These are phyloP conservation scores for Drosophila suboccidentalis DNA, from an alignment of 2,888 invertebrate species.

Conservation along the genomic window DNA sequence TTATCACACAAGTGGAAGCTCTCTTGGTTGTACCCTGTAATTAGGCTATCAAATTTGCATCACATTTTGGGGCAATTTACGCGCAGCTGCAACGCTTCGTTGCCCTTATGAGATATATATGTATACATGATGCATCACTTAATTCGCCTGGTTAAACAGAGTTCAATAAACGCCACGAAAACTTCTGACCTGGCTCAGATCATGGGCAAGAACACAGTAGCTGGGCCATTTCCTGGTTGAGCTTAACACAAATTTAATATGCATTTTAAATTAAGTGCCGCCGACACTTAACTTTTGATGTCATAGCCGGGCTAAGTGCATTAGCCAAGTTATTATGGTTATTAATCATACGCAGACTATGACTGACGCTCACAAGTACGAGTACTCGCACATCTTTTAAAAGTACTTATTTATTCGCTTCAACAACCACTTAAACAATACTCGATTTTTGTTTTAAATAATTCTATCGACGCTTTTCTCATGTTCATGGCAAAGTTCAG, in stretches of 20 bases:
- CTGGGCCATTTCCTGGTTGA: slow-evolving; percentile 68
- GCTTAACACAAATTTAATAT: slow-evolving; percentile 71
- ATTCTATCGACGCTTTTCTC: slow-evolving; percentile 15
- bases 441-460: slow-evolving; percentile 8
- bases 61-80: slow-evolving; percentile 57
- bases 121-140: slow-evolving; percentile 16
- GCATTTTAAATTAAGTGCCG: slow-evolving; percentile 75
- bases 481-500: slow-evolving; percentile 6
- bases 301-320: slow-evolving; percentile 63
- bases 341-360: slow-evolving; percentile 58
- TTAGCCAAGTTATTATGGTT: slow-evolving; percentile 48
- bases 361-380: background rate
- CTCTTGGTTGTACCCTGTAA: slow-evolving; percentile 49
- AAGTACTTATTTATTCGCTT: slow-evolving; percentile 2
- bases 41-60: slow-evolving; percentile 61
- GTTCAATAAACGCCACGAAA: slow-evolving; percentile 63
- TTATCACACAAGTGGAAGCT: slow-evolving; percentile 38
- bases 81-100: slow-evolving; percentile 62
- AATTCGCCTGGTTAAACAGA: slow-evolving; percentile 42
- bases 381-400: slow-evolving; percentile 7
- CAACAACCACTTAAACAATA: slow-evolving; percentile 2
- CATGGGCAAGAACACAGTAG: slow-evolving; percentile 29
- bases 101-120: slow-evolving; percentile 29
- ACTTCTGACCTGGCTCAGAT: slow-evolving; percentile 11
- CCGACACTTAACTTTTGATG: slow-evolving; percentile 66